Evolutionary conservation across 2,113 vertebrate genomes (phyloP), one percentile per base, ranked within the genome.

Genomic region (Ameiurus melas): DNA sequence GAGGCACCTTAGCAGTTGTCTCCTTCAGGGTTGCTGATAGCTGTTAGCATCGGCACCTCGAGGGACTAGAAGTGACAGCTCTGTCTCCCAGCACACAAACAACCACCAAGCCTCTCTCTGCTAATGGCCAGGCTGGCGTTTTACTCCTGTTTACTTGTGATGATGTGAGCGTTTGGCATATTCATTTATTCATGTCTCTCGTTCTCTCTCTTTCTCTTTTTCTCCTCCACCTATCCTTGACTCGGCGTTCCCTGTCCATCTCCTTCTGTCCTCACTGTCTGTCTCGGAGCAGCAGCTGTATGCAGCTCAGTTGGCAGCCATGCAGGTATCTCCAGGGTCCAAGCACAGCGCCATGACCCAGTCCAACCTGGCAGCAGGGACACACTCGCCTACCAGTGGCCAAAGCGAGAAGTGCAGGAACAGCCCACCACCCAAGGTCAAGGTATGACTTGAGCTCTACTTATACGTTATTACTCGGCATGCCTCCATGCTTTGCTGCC

Each of bases 261-360:
- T 91, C 4, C 78, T 64, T 87, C 84, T 14, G 82, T 64, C 81
- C 14, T 92, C 75, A 92, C 85, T 91, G 70, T 86, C 80, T 90
- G 92, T 91, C 43, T 90, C 85, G 89, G 91, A 90, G 90, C 92
- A 99, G 98, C 98, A 99, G 95, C 96, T 99, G 91, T 99, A 99
- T 91, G 98, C 98, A 85, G 98, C 98, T 92, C 98, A 99, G 91
- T 95, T 99, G 92, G 98, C 98, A 82, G 98, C 98, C 36, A 99
- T 99, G 98, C 98, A 99, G 94, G 98, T 99, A 33, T 99, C 98
- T 92, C 98, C 98, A 0, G 98, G 98, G 95, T 96, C 96, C 87
- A 99, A 99, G 95, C 96, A 99, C 91, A 96, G 97, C 92, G 96
- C 97, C 89, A 94, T 99, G 91, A 93, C 97, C 83, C 97, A 97